Conservation (phyloP, 1,140 invertebrate genomes). For the Neodiprion virginianus region DNA sequence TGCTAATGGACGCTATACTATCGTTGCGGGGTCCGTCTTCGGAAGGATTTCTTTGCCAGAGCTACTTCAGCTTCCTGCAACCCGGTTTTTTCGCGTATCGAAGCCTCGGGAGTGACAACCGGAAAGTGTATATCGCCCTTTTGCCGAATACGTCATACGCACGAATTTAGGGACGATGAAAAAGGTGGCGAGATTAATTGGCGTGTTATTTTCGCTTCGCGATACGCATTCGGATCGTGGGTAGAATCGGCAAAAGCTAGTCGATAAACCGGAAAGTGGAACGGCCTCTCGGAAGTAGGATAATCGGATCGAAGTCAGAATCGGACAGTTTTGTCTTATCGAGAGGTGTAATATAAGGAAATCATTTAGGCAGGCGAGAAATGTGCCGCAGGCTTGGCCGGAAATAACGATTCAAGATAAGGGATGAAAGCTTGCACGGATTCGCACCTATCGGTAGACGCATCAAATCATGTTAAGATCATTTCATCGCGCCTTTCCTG, state of each 20-base stretch:
- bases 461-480: conserved; percentile 51
- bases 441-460: conserved; percentile 36
- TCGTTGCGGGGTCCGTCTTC: background rate
- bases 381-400: conserved; percentile 26
- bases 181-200: no score
- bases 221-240: no score
- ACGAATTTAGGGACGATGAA: no score
- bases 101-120: no score
- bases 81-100: background rate
- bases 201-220: no score
- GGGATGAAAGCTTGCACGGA: conserved; percentile 26
- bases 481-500: background rate
- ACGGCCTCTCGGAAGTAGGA: background rate
- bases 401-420: conserved; percentile 53
- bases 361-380: background rate
- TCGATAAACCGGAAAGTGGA: background rate
- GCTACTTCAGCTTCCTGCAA: background rate
- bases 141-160: no score
- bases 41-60: background rate
- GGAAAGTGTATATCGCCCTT: no score
- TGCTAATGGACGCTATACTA: background rate
- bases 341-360: background rate
- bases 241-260: no score
- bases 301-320: background rate
- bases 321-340: conserved; percentile 1